A percentile compares a stretch with the other conserved stretches of the same genome.
phyloP scores from a whole-genome alignment of 2,113 vertebrate species.

The Gulo gulo region DNA sequence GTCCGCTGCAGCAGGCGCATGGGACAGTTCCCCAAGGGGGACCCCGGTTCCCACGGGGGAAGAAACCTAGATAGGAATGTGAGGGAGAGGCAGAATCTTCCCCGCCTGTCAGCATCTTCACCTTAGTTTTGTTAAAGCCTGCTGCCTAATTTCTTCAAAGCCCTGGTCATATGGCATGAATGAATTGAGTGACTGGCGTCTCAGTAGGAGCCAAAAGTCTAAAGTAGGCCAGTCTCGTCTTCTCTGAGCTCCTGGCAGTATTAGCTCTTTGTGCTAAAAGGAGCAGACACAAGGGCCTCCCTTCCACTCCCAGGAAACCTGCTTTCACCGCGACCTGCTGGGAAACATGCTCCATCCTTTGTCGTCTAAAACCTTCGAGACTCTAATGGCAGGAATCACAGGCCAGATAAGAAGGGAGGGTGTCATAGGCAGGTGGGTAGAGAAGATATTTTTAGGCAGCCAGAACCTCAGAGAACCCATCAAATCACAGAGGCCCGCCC shows the following conservation, averaged over 20 bases:
- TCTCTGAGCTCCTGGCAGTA: constrained; percentile 4
- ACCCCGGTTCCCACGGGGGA: neutral
- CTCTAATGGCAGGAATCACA: constrained; percentile 2
- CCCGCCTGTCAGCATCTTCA: neutral
- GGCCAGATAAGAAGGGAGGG: constrained; percentile 41
- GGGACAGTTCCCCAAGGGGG: neutral
- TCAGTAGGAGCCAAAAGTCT: constrained; percentile 30
- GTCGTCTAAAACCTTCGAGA: constrained; percentile 47
- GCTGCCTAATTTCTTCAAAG: constrained; percentile 49
- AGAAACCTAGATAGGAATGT: neutral
- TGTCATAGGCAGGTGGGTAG: constrained; percentile 51
- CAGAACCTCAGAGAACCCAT: constrained; percentile 65
- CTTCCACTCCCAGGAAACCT: constrained; percentile 40
- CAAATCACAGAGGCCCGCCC: constrained; percentile 60
- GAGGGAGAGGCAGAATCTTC: neutral
- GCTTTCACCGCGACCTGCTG: constrained; percentile 58
- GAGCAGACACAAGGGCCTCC: neutral
- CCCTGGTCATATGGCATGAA: constrained; percentile 39
- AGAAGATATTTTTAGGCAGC: constrained; percentile 72
- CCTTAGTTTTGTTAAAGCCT: constrained; percentile 16
- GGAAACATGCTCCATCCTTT: constrained; percentile 30
- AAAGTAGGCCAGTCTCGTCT: constrained; percentile 43
- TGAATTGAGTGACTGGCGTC: constrained; percentile 42
- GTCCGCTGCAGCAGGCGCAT: neutral
- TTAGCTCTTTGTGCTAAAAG: constrained; percentile 60